A percentile compares a stretch with the other conserved stretches of the same genome.
phyloP scores from a whole-genome alignment of 2,113 vertebrate species.

The Sorex fumeus region DNA sequence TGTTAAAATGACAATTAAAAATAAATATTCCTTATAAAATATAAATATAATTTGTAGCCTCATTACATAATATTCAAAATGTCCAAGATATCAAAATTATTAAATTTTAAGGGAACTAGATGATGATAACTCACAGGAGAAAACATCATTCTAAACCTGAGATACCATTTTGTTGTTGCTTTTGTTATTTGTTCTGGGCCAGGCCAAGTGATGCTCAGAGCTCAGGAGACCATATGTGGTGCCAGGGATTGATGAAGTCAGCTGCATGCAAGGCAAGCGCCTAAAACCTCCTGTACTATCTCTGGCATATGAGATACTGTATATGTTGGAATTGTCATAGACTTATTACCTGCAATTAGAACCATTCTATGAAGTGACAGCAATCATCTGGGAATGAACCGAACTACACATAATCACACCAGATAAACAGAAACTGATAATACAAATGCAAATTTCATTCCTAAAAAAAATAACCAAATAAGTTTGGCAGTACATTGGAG shows the following conservation, averaged over 20 bases:
- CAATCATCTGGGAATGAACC: background rate
- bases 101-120: background rate
- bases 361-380: background rate
- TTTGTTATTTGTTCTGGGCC: no score
- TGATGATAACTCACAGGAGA: background rate
- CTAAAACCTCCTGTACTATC: no score
- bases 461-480: background rate
- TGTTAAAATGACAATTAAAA: background rate
- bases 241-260: no score
- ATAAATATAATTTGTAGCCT: background rate
- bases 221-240: no score
- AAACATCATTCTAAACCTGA: no score
- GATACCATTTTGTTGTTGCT: no score
- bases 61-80: background rate
- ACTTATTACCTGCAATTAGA: no score
- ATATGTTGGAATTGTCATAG: no score
- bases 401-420: background rate
- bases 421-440: background rate
- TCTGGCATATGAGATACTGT: no score
- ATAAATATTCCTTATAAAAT: background rate
- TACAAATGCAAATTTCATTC: background rate
- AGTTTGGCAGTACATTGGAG: background rate
- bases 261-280: no score
- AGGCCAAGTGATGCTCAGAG: no score
- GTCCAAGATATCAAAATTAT: background rate